Evolutionary conservation across 2,797 vertebrate species (phyloP).

Genomic region (Adelosebastes latens): DNA sequence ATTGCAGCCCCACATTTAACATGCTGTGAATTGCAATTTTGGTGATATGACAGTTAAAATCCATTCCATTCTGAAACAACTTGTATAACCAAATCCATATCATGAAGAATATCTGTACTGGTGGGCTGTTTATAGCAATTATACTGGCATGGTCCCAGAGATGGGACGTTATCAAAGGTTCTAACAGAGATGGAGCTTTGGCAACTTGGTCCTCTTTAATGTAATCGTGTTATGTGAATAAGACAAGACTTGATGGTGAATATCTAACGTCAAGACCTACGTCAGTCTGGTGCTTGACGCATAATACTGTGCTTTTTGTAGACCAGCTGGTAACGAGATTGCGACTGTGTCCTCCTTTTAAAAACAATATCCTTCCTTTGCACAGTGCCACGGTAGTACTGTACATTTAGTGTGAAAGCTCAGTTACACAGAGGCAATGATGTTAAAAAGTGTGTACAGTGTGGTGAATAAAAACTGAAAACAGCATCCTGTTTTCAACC

Average conservation of each 20-base stretch:
- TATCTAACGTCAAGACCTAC: neutral
- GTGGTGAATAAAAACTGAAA: neutral
- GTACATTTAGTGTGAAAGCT: neutral
- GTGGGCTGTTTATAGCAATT: neutral
- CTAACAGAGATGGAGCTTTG: neutral
- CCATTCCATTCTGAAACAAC: neutral
- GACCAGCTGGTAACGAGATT: too few species aligned
- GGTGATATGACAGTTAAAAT: neutral
- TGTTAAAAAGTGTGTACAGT: neutral
- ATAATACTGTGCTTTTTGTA: neutral
- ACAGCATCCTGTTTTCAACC: neutral
- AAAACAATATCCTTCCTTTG: neutral
- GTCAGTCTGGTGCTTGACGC: neutral
- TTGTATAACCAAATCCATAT: neutral
- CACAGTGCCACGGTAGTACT: neutral
- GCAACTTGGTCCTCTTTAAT: neutral
- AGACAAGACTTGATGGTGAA: neutral
- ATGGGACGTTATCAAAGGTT: neutral
- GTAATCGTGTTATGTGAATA: neutral
- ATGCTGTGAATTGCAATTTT: neutral
- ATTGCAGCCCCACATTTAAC: neutral
- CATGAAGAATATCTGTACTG: neutral
- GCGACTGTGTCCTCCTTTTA: neutral
- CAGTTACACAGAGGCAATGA: neutral
- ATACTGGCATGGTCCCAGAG: neutral